These are phyloP conservation scores for Burhinus bistriatus DNA, from an alignment of 2,113 vertebrate genomes.

Conservation along the genomic window DNA sequence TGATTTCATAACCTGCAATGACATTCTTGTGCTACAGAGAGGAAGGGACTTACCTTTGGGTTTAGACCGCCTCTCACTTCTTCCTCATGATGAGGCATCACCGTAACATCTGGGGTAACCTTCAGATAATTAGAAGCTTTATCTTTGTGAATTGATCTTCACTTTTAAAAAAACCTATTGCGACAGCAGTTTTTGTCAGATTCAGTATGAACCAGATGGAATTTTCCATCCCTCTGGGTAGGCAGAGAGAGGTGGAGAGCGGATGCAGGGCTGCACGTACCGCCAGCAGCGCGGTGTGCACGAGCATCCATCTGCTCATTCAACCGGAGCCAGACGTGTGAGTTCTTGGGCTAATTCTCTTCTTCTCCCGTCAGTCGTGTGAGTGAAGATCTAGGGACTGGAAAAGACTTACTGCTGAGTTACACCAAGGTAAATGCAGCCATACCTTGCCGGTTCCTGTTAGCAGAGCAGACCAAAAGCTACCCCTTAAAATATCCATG, in stretches of 20 bases:
- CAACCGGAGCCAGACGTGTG: not conserved
- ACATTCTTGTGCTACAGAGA: not conserved
- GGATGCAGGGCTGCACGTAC: not conserved
- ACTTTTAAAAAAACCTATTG: not conserved
- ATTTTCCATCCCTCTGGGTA: constrained; percentile 57
- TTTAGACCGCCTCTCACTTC: not conserved
- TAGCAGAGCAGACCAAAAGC: not conserved
- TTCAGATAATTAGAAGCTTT: constrained; percentile 31
- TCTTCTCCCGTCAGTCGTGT: not conserved
- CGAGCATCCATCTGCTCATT: not conserved
- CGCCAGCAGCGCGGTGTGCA: too few species aligned
- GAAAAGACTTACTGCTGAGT: not conserved
- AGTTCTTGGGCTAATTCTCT: not conserved
- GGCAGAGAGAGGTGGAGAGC: constrained; percentile 8
- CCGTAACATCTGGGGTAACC: not conserved
- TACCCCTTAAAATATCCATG: not conserved
- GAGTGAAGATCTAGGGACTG: not conserved
- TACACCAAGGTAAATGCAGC: not conserved
- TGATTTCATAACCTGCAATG: not conserved
- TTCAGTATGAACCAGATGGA: constrained; percentile 36
- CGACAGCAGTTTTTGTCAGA: constrained; percentile 16
- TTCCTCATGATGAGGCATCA: not conserved
- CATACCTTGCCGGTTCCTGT: not conserved
- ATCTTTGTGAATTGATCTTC: constrained; percentile 11
- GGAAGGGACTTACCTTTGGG: constrained; percentile 9